Base-by-base conservation (phyloP, 2,113 vertebrate species). In the Cercopithecus mona region DNA sequence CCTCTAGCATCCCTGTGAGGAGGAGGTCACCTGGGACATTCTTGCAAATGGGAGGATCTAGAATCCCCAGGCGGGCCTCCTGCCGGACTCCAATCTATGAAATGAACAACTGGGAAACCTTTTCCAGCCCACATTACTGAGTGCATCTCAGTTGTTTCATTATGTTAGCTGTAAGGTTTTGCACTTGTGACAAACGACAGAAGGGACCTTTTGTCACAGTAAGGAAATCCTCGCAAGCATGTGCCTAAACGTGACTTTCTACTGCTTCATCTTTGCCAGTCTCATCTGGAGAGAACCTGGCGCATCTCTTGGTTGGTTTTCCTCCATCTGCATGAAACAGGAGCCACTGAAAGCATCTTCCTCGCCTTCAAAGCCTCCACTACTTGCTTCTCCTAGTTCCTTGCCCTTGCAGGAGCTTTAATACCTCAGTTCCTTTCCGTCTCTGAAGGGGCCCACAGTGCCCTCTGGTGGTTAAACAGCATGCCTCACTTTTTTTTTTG, bases 121-220 rank as follows among this genome's bases (percentile, higher is more conserved):
- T 57, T 23, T 48, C 45, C 66, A 50, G 48, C 0, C 27, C 17
- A 14, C 0, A 1, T 5, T 11, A 68, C 43, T 20, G 11, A 59
- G 30, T 6, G 7, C 38, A 32, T 8, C 86, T 84, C 43, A 22
- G 59, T 7, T 4, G 48, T 43, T 66, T 25, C 8, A 5, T 59
- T 50, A 8, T 3, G 1, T 25, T 38, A 17, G 11, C 70, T 40
- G 12, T 45, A 76, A 90, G 75, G 30, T 22, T 90, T 82, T 52
- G 38, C 7, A 35, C 38, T 22, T 27, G 52, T 16, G 78, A 40
- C 22, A n/a, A 50, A 64, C 59, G 25, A 35, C 35, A 82, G 38
- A n/a, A 30, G 68, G n/a, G 18, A 35, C 2, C 25, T 57, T 16
- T 25, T 50, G 35, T 35, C 43, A 16, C 9, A 16, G 57, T 23